These are phyloP conservation scores for Centropus bengalensis DNA, from an alignment of 2,113 vertebrate genomes.

Conservation along the genomic window DNA sequence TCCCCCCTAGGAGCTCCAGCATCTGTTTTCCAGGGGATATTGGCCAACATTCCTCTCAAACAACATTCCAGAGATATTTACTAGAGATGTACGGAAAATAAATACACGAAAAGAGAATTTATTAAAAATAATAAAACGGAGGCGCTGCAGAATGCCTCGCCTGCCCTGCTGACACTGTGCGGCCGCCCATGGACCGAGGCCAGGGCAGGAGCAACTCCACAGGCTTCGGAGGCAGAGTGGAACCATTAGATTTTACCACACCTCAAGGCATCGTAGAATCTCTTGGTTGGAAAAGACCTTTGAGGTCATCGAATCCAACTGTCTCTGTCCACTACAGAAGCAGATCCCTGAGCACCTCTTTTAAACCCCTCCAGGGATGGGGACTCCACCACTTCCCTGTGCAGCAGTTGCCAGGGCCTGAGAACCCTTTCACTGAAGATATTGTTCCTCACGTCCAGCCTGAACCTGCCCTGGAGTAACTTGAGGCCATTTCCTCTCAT, in stretches of 20 bases:
- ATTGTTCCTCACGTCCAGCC: no score
- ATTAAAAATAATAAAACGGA: not conserved
- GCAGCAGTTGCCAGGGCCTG: no score
- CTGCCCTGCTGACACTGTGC: not conserved
- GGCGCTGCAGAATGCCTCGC: not conserved
- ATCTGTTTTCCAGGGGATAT: not conserved
- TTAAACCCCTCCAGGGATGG: no score
- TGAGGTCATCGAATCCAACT: no score
- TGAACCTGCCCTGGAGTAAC: no score
- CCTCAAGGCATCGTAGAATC: no score
- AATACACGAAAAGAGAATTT: not conserved
- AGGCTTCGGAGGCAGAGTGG: not conserved
- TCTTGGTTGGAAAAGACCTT: no score
- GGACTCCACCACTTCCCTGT: no score
- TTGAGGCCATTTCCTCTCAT: no score
- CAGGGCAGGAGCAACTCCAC: not conserved
- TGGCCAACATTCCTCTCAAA: not conserved
- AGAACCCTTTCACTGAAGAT: no score
- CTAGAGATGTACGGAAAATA: constrained; percentile 2
- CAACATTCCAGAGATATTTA: constrained; percentile 16
- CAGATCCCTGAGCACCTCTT: no score
- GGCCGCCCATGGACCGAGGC: not conserved
- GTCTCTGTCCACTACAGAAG: no score
- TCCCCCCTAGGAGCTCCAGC: not conserved
- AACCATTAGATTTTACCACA: not conserved